These are phyloP conservation scores for Merops nubicus DNA, from an alignment of 2,113 vertebrate species.

Conservation along the genomic window DNA sequence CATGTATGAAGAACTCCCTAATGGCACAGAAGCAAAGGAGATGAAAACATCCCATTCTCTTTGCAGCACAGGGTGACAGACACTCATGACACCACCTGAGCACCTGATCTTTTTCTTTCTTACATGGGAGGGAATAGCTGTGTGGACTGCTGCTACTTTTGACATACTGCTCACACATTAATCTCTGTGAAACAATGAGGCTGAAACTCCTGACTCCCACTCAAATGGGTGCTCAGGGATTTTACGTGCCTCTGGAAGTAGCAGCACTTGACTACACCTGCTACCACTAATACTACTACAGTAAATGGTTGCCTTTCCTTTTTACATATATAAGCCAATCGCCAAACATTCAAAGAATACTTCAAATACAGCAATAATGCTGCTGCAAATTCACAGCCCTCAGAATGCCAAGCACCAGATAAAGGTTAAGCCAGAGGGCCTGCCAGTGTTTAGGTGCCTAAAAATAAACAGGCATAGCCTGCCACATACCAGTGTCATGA, in stretches of 20 bases:
- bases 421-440: constrained; percentile 67
- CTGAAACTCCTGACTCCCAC: not conserved
- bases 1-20: not conserved
- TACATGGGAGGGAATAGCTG: not conserved
- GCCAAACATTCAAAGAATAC: constrained; percentile 5
- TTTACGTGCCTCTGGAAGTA: not conserved
- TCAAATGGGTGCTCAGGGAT: not conserved
- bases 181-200: not conserved
- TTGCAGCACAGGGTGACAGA: not conserved
- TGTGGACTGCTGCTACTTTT: not conserved
- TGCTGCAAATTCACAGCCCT: not conserved
- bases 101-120: not conserved
- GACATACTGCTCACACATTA: not conserved
- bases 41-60: not conserved
- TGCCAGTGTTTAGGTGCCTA: constrained; percentile 50
- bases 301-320: not conserved
- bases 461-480: constrained; percentile 56
- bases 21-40: not conserved
- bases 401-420: constrained; percentile 48
- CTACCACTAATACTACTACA: not conserved
- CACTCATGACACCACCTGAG: not conserved
- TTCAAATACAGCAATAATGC: constrained; percentile 2
- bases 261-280: not conserved
- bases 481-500: constrained; percentile 43
- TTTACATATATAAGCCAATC: not conserved